Evolutionary conservation across 2,797 vertebrate genomes (phyloP), one percentile per base, ranked within the genome.

Genomic region (Neoniphon sammara): DNA sequence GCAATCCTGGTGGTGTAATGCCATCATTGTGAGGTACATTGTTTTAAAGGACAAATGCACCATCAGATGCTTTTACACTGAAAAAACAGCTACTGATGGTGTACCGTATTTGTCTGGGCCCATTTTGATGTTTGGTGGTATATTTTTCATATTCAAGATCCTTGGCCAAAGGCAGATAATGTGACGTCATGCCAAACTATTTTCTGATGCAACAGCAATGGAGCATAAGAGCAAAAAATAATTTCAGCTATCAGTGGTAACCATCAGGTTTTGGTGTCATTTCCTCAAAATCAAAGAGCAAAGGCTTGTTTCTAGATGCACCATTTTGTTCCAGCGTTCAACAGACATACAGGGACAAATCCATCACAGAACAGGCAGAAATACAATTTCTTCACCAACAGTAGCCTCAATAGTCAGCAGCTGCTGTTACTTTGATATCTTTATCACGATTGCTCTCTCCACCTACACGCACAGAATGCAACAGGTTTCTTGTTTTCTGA

Each of bases 101-200:
- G 36, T 39, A 39, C 36, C 36, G 2, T 44, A 2, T 70, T 52
- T 70, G 75, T 71, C 15, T 66, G 61, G 42, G 20, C 63, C 72
- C 25, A 39, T 49, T 73, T 66, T 70, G 3, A 65, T 66, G 23
- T 82, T 80, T 56, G 11, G 0, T 63, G 1, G 9, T 42, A 18
- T 34, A 5, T 67, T 74, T 59, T 66, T 73, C 11, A 8, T 70
- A 72, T 76, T 81, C 44, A 27, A 67, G 56, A 83, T 60, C 2
- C 7, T 2, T 11, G 52, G 4, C 11, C 12, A 54, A 25, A 54
- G 1, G 1, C 15, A 44, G 42, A n/a, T 2, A 78, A 73, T 47
- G 10, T 71, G 14, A 81, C 66, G 50, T 62, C 46, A 3, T 68
- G 44, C 61, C 59, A 14, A 70, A 30, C 66, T 68, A 47, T 21